A percentile compares a stretch with the other conserved stretches of the same genome.
These are phyloP conservation scores for Hylaea fasciaria DNA, from an alignment of 2,888 invertebrate species.

Conservation along the genomic window DNA sequence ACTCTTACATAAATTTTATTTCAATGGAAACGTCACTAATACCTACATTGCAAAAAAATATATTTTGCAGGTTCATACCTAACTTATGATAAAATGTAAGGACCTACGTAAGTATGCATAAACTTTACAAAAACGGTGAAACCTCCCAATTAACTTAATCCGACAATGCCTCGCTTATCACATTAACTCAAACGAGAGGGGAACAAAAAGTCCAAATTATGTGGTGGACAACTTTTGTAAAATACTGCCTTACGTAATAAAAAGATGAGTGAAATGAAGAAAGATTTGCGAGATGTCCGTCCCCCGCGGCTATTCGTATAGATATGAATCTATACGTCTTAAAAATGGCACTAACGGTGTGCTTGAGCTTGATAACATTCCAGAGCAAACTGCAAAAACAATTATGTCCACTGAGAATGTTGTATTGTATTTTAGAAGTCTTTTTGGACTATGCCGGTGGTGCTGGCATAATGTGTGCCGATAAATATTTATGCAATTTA, in stretches of 20 bases:
- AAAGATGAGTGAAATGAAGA: constrained; percentile 44
- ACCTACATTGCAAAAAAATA: no score
- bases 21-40: no score
- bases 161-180: constrained; percentile 35
- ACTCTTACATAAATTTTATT: no score
- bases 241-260: constrained; percentile 46
- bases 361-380: constrained; percentile 69
- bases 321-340: constrained; percentile 56
- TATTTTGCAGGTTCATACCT: no score
- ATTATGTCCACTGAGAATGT: constrained; percentile 73
- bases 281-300: constrained; percentile 39
- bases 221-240: constrained; percentile 43
- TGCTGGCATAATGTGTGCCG: constrained; percentile 70
- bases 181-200: constrained; percentile 41
- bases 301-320: constrained; percentile 42
- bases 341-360: constrained; percentile 79
- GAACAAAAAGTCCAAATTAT: constrained; percentile 40
- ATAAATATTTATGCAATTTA: constrained; percentile 83
- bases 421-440: constrained; percentile 66
- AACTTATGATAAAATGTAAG: no score
- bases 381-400: constrained; percentile 76
- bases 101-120: no score
- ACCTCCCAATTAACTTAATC: constrained; percentile 26
- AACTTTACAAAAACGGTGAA: constrained; percentile 9
- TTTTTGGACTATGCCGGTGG: constrained; percentile 62